A percentile compares a stretch with the other conserved stretches of the same genome.
Evolutionary conservation across 2,888 invertebrate species (phyloP).

Genomic region (Sabellastarte sp.): DNA sequence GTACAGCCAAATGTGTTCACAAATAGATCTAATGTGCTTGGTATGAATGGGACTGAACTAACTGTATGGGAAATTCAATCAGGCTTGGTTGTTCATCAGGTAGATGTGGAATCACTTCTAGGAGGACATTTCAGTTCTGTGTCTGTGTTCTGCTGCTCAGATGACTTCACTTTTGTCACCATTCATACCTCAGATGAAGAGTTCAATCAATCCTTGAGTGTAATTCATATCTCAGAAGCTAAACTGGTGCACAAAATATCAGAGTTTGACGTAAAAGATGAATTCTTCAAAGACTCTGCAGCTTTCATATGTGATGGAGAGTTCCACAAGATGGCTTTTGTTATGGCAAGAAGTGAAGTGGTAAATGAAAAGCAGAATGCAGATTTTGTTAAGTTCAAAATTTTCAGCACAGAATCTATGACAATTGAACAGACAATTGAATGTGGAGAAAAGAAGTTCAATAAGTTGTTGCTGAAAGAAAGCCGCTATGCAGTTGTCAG

Average conservation of each 20-base stretch:
- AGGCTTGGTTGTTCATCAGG: conserved; percentile 6
- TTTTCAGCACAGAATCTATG: conserved; percentile 4
- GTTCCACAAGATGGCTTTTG: conserved; percentile 12
- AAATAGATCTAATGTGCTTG: conserved; percentile 6
- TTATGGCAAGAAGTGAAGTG: conserved; percentile 11
- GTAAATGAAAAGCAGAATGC: conserved; percentile 6
- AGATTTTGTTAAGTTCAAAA: conserved; percentile 14
- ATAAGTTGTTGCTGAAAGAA: conserved; percentile 7
- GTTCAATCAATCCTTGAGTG: conserved; percentile 20
- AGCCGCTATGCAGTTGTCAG: conserved; percentile 8
- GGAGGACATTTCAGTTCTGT: conserved; percentile 5
- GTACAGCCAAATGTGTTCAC: conserved; percentile 19
- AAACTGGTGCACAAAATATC: conserved; percentile 4
- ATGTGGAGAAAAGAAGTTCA: conserved; percentile 15
- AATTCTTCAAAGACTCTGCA: conserved; percentile 22
- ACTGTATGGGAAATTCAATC: conserved; percentile 21
- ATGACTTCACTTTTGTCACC: conserved; percentile 11
- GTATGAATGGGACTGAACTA: conserved; percentile 1
- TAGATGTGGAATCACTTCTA: conserved; percentile 6
- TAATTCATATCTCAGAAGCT: conserved; percentile 10
- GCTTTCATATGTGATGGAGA: conserved; percentile 2
- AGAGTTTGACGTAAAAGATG: conserved; percentile 24
- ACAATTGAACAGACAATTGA: neutral
- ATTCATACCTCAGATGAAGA: conserved; percentile 22
- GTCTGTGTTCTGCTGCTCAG: conserved; percentile 10